phyloP scores from a whole-genome alignment of 2,113 vertebrate species.

The Mixornis gularis region DNA sequence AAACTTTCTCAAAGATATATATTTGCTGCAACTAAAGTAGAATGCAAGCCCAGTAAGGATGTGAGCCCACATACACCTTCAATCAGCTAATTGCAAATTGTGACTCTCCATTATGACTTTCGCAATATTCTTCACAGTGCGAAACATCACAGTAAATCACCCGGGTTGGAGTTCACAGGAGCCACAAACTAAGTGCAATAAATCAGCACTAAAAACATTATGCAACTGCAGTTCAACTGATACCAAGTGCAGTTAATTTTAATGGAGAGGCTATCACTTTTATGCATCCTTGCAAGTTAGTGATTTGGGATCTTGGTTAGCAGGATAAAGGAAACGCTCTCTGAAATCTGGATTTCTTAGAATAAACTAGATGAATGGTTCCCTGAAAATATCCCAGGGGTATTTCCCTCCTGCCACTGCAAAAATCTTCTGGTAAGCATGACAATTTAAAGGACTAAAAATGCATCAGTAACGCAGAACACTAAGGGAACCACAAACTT shows the following conservation, averaged over 20 bases:
- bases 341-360: neutral
- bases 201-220: constrained; percentile 22
- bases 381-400: neutral
- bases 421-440: neutral
- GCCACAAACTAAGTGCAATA: neutral
- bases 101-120: neutral
- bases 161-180: neutral
- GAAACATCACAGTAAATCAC: neutral
- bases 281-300: neutral
- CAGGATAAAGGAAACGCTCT: neutral
- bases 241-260: neutral
- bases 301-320: neutral
- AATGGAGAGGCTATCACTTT: neutral
- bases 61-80: neutral
- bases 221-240: constrained; percentile 4
- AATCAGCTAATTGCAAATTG: neutral
- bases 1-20: constrained; percentile 35
- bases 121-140: neutral
- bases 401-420: neutral
- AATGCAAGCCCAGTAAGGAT: neutral
- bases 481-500: neutral
- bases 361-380: neutral
- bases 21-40: neutral
- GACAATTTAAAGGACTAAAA: neutral
- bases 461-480: neutral